Percentiles rank a stretch among this genome's conserved stretches.
These are phyloP conservation scores for Nasua narica DNA, from an alignment of 2,797 vertebrate species.

Conservation along the genomic window DNA sequence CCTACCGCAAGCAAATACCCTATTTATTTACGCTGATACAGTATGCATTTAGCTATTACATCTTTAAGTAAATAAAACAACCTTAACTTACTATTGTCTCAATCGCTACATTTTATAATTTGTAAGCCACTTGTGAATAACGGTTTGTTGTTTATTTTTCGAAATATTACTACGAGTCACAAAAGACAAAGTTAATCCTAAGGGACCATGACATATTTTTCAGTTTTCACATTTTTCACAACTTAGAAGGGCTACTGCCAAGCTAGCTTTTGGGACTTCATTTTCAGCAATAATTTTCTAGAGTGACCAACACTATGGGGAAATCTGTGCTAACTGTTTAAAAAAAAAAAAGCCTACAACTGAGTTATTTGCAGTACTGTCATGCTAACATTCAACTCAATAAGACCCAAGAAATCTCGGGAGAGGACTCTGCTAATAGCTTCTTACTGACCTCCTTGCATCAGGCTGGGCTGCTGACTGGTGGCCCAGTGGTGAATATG, in stretches of 20 bases:
- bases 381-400: constrained; percentile 88
- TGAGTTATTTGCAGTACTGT: constrained; percentile 87
- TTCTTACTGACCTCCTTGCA: constrained; percentile 85
- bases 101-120: constrained; percentile 15
- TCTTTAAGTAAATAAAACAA: constrained; percentile 36
- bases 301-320: constrained; percentile 88
- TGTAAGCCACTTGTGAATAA: constrained; percentile 47
- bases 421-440: constrained; percentile 86
- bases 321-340: constrained; percentile 87
- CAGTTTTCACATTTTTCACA: constrained; percentile 73
- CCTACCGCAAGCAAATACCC: neutral
- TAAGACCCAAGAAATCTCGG: constrained; percentile 85
- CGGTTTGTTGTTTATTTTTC: neutral
- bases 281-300: constrained; percentile 85
- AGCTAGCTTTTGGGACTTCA: constrained; percentile 81
- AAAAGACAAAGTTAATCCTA: constrained; percentile 60
- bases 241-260: constrained; percentile 76
- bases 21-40: neutral
- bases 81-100: neutral
- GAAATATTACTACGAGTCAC: constrained; percentile 63
- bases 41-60: constrained; percentile 31
- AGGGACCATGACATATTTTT: constrained; percentile 71
- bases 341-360: constrained; percentile 83
- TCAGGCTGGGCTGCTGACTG: constrained; percentile 79
- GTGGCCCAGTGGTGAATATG: constrained; percentile 82